Percentiles rank a stretch among this genome's conserved stretches.
Conservation (phyloP, 1,140 invertebrate species). For the Nasonia vitripennis region DNA sequence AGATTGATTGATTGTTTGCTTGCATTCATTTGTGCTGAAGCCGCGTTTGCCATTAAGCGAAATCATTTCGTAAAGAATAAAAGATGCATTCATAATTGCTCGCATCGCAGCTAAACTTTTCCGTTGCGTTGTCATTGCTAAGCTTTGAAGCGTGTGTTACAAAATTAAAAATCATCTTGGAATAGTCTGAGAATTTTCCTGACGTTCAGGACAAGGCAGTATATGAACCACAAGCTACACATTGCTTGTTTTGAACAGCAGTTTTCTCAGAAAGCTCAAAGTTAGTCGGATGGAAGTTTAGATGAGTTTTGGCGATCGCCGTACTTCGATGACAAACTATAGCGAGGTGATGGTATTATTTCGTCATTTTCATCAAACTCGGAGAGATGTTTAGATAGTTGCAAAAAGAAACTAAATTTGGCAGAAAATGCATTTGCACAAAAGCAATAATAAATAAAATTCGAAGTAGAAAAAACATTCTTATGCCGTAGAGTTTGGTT, state of each 20-base stretch:
- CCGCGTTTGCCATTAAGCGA: neutral
- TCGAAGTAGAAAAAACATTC: neutral
- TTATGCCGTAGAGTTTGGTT: neutral
- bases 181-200: neutral
- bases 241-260: neutral
- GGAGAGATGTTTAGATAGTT: conserved; percentile 16
- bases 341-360: neutral
- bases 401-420: neutral
- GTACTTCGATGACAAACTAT: neutral
- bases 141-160: neutral
- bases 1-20: neutral
- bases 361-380: neutral
- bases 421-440: neutral
- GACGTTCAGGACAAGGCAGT: neutral
- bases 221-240: neutral
- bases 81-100: neutral
- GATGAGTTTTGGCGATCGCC: neutral
- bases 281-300: neutral
- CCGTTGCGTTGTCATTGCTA: neutral
- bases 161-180: neutral
- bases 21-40: neutral
- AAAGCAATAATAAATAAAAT: neutral
- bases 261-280: neutral
- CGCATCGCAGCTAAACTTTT: neutral
- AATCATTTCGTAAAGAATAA: neutral